Evolutionary conservation across 2,888 invertebrate species (phyloP), one percentile per base, ranked within the genome.

Genomic region (Phaonia tiefii): DNA sequence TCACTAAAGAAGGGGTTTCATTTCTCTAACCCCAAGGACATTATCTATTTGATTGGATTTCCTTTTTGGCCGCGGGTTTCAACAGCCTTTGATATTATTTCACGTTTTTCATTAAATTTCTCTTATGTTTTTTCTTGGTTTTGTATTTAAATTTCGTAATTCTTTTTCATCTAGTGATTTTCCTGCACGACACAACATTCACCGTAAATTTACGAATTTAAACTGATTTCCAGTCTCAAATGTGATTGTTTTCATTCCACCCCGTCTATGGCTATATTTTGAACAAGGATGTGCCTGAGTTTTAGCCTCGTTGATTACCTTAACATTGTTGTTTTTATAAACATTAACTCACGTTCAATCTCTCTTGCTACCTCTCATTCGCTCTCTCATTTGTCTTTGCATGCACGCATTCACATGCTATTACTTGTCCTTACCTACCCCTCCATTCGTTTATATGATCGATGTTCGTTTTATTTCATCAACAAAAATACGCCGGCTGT

Each of bases 221-320:
- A 75, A 81, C 81, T 81, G 78, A 81, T 81, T 80, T 60, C 20
- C 17, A 58, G 17, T 71, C 66, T 74, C 58, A 80, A 77, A 74
- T 71, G 81, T 81, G 81, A 81, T 81, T 81, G 75, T 75, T 77
- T 15, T 75, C 10, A 72, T 78, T 72, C 78, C 71, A 78, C 80
- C 80, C 74, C 26, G 67, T 60, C 20, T 11, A 31, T 58, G 5
- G 26, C 7, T 15, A 58, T 60, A 20, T 60, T 37, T 60, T 11
- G 37, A 10, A 2, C 2, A n/a, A 42, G 49, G 3, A 17, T 51
- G 49, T 54, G 22, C 31, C 31, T 58, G 60, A 37, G 60, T 60
- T 26, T 56, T 39, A 26, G 37, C 15, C 60, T 60, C 58, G 39
- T 2, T 15, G 37, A 4, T 37, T 37, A 10, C 10, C 37, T n/a